Percentiles rank a stretch among this genome's conserved stretches.
Evolutionary conservation across 1,140 invertebrate species (phyloP).

Genomic region (Drosophila parabipectinata): DNA sequence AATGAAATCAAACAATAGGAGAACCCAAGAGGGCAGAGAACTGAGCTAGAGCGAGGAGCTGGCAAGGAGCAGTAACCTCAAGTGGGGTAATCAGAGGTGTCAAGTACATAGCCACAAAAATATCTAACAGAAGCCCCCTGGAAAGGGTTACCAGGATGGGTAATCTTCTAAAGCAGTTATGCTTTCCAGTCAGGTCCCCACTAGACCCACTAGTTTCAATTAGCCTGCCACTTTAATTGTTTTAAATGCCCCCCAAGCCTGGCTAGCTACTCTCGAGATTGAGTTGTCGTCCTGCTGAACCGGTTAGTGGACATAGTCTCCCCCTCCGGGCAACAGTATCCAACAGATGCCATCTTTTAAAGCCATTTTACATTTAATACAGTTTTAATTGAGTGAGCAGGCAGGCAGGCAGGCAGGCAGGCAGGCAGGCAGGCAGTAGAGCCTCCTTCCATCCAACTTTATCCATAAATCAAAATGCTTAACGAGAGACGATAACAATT

Average conservation of each 20-base stretch:
- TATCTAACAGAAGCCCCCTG: slow-evolving; percentile 4
- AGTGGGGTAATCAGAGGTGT: slow-evolving; percentile 49
- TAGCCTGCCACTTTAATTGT: slow-evolving; percentile 69
- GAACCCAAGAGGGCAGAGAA: slow-evolving; percentile 20
- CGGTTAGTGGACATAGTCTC: slow-evolving; percentile 23
- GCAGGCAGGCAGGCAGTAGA: slow-evolving; percentile 6
- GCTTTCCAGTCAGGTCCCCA: slow-evolving; percentile 26
- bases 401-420: slow-evolving; percentile 15
- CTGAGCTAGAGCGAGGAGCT: slow-evolving; percentile 38
- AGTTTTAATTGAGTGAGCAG: slow-evolving; percentile 75
- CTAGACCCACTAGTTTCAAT: slow-evolving; percentile 60
- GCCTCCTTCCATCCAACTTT: slow-evolving; percentile 2
- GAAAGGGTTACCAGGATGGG: neutral
- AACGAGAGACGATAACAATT: slow-evolving; percentile 70
- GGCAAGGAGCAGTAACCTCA: slow-evolving; percentile 49
- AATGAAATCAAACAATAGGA: slow-evolving; percentile 65
- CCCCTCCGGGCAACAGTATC: no score
- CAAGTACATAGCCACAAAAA: slow-evolving; percentile 45
- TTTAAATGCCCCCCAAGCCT: slow-evolving; percentile 6
- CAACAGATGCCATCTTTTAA: slow-evolving; percentile 20
- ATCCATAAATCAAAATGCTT: slow-evolving; percentile 70
- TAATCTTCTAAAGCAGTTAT: neutral
- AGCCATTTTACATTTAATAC: slow-evolving; percentile 79
- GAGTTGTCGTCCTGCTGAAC: slow-evolving; percentile 66
- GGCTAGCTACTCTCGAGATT: slow-evolving; percentile 33